Evolutionary conservation across 2,113 vertebrate species (phyloP), one percentile per base, ranked within the genome.

Genomic region (Bostrychus sinensis): DNA sequence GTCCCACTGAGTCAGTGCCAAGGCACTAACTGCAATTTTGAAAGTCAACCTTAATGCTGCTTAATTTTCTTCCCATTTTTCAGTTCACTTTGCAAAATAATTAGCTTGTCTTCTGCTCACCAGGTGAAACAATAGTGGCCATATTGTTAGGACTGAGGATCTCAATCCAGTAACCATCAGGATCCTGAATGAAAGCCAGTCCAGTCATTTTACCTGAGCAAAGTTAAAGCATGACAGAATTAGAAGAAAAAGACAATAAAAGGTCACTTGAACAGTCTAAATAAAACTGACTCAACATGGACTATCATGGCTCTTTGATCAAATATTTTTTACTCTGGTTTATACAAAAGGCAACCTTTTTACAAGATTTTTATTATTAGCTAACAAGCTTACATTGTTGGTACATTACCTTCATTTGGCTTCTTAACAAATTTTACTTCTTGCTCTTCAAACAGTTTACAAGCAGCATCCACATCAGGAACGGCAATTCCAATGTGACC

Each of bases 131-230:
- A 68, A 98, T 91, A 78, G 91, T 86, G 66, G 91, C 81, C 93
- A 98, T 96, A 55, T 86, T 92, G 82, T 98, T 95, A 14, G 97
- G 96, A 90, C 94, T 98, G 85, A 98, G 88, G 85, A 98, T 98
- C 90, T 98, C 96, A 78, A 98, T 98, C 96, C 96, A 98, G 83
- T 98, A 98, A 78, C 95, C 96, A 67, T 98, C 96, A n/a, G 97
- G 97, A 89, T 98, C 96, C 87, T 98, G 96, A 86, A 99, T 91
- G 89, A 98, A 98, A 19, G 96, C 96, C 84, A 99, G 80, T 41
- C 95, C 97, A 91, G 97, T 97, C 94, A 99, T 98, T 92, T 98
- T 98, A 86, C 96, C 96, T 99, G 75, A 17, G 5, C 53, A 2
- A 43, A 13, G 26, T 22, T 54, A 2, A n/a, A 41, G 2, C 25